These are phyloP conservation scores for Benthochromis sp. DNA, from an alignment of 2,113 vertebrate species.

Conservation along the genomic window DNA sequence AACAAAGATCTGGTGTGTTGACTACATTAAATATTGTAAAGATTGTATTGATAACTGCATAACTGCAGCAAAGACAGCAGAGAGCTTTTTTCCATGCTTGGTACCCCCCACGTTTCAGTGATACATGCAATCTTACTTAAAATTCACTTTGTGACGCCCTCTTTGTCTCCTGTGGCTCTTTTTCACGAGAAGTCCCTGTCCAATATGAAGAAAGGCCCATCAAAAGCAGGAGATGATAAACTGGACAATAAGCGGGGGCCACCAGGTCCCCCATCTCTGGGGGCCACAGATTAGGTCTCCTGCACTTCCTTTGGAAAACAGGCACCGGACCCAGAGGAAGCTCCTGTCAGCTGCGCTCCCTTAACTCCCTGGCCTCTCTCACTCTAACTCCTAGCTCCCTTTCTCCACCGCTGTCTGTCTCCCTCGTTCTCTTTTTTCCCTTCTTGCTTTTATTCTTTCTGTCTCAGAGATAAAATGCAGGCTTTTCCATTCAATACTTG, in stretches of 20 bases:
- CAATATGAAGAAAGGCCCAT: conserved; percentile 47
- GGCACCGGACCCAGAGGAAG: conserved; percentile 70
- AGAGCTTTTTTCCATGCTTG: not conserved
- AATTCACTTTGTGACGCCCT: not conserved
- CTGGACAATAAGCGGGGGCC: conserved; percentile 83
- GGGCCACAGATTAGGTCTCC: conserved; percentile 83
- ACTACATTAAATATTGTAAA: not conserved
- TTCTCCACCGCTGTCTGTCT: conserved; percentile 63
- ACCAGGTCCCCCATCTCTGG: conserved; percentile 69
- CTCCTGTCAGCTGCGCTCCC: conserved; percentile 77
- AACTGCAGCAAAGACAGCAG: not conserved
- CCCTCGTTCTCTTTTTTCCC: not conserved
- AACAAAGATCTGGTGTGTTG: not conserved
- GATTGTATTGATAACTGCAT: not conserved
- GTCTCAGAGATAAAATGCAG: conserved; percentile 63
- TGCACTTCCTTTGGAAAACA: conserved; percentile 86
- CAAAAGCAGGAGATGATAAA: conserved; percentile 68
- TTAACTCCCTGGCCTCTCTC: conserved; percentile 85
- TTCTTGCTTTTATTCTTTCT: conserved; percentile 13
- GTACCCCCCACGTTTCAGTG: not conserved
- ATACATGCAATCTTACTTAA: not conserved
- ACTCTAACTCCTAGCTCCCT: conserved; percentile 23
- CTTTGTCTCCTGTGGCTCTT: conserved; percentile 1
- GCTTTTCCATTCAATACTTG: conserved; percentile 44
- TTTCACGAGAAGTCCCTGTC: conserved; percentile 49